Percentiles rank a stretch among this genome's conserved stretches.
Conservation (phyloP, 2,113 vertebrate genomes). For the Vulpes lagopus region DNA sequence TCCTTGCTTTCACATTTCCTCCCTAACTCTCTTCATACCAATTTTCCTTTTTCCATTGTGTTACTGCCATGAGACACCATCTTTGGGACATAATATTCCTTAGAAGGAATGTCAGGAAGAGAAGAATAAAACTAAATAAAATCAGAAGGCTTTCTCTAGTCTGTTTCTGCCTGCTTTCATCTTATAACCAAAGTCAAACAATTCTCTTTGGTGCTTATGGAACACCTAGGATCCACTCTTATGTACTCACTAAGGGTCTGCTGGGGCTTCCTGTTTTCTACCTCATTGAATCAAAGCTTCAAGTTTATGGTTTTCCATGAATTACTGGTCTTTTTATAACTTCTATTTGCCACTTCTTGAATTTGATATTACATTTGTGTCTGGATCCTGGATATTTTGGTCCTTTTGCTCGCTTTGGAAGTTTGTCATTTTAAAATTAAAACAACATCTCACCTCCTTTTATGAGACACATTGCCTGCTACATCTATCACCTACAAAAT, state of each 20-base stretch:
- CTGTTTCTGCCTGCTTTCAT: neutral
- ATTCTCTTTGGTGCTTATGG: neutral
- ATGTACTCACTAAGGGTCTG: neutral
- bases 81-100: neutral
- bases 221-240: fast-evolving
- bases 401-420: neutral
- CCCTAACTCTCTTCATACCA: neutral
- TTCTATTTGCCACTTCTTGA: neutral
- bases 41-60: neutral
- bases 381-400: neutral
- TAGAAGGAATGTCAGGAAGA: neutral
- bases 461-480: neutral
- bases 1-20: neutral
- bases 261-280: neutral
- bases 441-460: neutral
- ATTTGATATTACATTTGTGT: neutral
- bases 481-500: neutral
- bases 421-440: neutral
- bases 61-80: neutral
- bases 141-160: neutral
- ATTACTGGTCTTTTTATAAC: neutral
- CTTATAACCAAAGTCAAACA: neutral
- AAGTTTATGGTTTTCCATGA: neutral
- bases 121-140: neutral
- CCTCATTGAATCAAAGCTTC: neutral